Evolutionary conservation across 1,140 invertebrate genomes (phyloP).

Genomic region (Drosophila oshimai): DNA sequence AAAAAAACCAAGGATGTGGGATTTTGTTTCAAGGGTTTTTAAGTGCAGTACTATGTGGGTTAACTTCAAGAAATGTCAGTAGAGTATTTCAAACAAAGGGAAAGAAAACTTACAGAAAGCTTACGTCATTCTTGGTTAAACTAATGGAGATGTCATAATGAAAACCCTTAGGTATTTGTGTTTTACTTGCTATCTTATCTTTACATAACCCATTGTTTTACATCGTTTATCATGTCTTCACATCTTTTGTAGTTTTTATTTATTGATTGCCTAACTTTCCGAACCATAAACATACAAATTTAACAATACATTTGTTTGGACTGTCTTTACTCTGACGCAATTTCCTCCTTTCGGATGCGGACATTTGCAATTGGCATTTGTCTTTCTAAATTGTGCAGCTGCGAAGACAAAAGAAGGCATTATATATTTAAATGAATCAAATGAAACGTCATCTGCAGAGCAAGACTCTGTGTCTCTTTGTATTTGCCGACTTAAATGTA

Average conservation of each 20-base stretch:
- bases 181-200: not conserved
- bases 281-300: conserved; percentile 14
- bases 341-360: not conserved
- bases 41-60: not conserved
- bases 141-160: not conserved
- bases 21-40: conserved; percentile 12
- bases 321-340: conserved; percentile 8
- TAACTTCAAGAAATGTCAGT: not conserved
- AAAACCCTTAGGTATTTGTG: not conserved
- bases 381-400: conserved; percentile 21
- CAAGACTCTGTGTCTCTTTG: not conserved
- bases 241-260: conserved; percentile 7
- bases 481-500: conserved; percentile 42
- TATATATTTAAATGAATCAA: conserved; percentile 54
- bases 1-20: not conserved
- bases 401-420: conserved; percentile 37
- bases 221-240: not conserved
- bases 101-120: not conserved
- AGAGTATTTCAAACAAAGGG: not conserved
- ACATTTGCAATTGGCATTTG: conserved; percentile 32
- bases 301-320: conserved; percentile 13
- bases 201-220: not conserved
- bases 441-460: conserved; percentile 48
- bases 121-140: not conserved
- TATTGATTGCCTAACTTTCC: conserved; percentile 26